Conservation (phyloP, 1,140 invertebrate species). For the Trichogramma pretiosum region DNA sequence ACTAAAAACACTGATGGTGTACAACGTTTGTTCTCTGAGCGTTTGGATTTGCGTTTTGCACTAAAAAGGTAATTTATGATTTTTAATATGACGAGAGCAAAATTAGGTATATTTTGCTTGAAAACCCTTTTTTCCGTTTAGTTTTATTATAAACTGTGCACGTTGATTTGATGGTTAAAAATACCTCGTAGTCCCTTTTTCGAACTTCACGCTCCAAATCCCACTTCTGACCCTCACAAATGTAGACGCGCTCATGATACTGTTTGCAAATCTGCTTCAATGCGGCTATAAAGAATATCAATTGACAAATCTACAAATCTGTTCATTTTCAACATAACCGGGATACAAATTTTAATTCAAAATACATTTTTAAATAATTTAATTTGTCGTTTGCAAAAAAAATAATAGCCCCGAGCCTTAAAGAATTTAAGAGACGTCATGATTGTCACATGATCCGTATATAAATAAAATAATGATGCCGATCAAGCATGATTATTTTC, state of each 20-base stretch:
- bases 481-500: too few species aligned
- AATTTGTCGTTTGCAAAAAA: too few species aligned
- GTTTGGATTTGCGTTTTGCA: too few species aligned
- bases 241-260: constrained; percentile 89
- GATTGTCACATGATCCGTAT: too few species aligned
- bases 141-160: constrained; percentile 10
- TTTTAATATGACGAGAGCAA: constrained; percentile 9
- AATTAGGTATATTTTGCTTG: constrained; percentile 16
- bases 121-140: constrained; percentile 14
- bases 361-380: too few species aligned
- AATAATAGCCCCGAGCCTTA: too few species aligned
- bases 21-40: too few species aligned
- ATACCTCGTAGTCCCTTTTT: constrained; percentile 96
- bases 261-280: constrained; percentile 86
- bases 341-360: not conserved
- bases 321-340: too few species aligned
- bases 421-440: too few species aligned
- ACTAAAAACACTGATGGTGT: too few species aligned
- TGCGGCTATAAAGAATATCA: constrained; percentile 58
- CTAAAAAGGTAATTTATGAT: constrained; percentile 17
- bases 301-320: constrained; percentile 32
- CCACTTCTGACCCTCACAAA: constrained; percentile 97
- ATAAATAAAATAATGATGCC: too few species aligned
- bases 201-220: constrained; percentile 98
- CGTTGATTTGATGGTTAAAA: constrained; percentile 23